Base-by-base conservation (phyloP, 2,797 vertebrate species). In the Babyrousa celebensis region DNA sequence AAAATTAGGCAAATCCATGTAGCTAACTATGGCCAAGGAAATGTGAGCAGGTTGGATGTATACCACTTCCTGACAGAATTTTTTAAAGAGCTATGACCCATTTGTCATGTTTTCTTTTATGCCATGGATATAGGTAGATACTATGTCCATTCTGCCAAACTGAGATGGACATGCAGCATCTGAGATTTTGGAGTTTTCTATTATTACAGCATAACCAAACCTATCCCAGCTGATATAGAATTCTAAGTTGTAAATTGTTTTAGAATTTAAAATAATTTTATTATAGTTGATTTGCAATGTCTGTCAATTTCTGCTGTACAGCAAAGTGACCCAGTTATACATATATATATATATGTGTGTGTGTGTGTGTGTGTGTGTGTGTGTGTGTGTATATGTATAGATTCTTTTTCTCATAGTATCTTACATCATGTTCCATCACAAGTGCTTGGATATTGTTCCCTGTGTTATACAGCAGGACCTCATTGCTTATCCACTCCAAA, bases 101-200 rank as follows among this genome's bases (percentile, higher is more conserved):
- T 86, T 85, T 77, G 23, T 78, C 68, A 65, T 90, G 16, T 86
- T 95, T n/a, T 18, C 29, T 62, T 86, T 95, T 77, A 58, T 83
- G 52, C 56, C 52, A 7, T 25, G 23, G 32, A 83, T 56, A 84
- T 29, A 78, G 58, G 14, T 54, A 27, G 27, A 78, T n/a, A 79
- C n/a, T 40, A 11, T n/a, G 36, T 36, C 3, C 36, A 3, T 54
- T 20, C 62, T 58, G 40, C 23, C 87, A 48, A 78, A 52, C 20
- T 90, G 36, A 77, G 58, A 36, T 63, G 12, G 8, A 71, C 27
- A 27, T 18, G 25, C 48, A 72, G 65, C 77, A 29, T 65, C 36
- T 86, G 63, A 90, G n/a, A 85, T 40, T 82, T 68, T 75, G 62
- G 32, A 70, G 32, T 70, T 90, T 25, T 77, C 32, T 72, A 17